A percentile compares a stretch with the other conserved stretches of the same genome.
Evolutionary conservation across 2,888 invertebrate species (phyloP).

Genomic region (Acanthosepion esculentum): DNA sequence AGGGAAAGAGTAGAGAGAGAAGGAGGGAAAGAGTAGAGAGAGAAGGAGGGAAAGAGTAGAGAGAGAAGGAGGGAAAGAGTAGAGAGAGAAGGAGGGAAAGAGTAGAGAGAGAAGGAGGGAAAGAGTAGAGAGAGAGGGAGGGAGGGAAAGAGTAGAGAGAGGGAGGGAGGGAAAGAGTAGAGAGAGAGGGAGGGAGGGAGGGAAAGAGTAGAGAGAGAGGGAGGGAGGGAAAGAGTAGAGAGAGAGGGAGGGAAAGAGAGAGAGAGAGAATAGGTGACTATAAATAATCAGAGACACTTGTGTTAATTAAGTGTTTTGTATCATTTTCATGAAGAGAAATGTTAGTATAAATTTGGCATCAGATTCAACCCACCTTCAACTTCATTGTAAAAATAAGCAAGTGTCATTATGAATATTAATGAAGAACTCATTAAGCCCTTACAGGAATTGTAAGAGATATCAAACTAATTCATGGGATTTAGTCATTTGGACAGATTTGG

Average conservation of each 20-base stretch:
- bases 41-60: neutral
- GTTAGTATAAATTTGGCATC: neutral
- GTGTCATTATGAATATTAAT: neutral
- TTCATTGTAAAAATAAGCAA: neutral
- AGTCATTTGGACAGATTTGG: no score
- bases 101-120: no score
- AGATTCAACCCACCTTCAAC: neutral
- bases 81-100: no score
- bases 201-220: neutral
- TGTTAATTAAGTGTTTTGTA: neutral
- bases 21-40: neutral
- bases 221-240: neutral
- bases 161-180: neutral
- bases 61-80: neutral
- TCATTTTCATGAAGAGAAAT: neutral
- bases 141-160: no score
- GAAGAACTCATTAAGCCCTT: neutral
- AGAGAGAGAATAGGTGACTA: neutral
- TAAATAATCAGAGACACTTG: neutral
- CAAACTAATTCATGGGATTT: neutral
- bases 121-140: no score
- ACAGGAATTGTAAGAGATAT: neutral
- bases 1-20: neutral
- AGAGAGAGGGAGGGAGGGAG: neutral
- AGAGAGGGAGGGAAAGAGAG: neutral